Evolutionary conservation across 1,140 invertebrate species (phyloP).

Genomic region (Olivierus martensii): DNA sequence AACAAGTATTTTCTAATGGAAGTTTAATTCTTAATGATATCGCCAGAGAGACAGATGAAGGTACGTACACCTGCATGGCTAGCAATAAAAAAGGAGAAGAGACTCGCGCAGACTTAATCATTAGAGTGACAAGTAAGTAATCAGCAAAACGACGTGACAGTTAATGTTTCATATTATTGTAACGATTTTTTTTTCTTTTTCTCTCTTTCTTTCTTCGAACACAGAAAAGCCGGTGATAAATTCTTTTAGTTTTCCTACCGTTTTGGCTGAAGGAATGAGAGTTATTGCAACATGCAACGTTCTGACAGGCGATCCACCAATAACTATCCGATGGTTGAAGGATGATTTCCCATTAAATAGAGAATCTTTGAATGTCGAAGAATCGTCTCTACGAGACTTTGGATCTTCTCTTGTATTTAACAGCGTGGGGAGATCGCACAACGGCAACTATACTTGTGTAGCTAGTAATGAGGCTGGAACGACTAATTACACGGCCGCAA

Average conservation of each 20-base stretch:
- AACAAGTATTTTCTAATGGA: slow-evolving; percentile 83
- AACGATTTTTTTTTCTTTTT: too few species aligned
- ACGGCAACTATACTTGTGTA: slow-evolving; percentile 52
- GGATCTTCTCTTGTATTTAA: slow-evolving; percentile 29
- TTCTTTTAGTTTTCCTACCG: slow-evolving; percentile 39
- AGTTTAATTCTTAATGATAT: slow-evolving; percentile 88
- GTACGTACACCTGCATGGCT: slow-evolving; percentile 84
- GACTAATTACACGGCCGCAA: slow-evolving; percentile 41
- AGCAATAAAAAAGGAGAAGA: slow-evolving; percentile 78
- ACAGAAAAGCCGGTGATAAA: slow-evolving; percentile 25
- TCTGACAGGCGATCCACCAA: slow-evolving; percentile 58
- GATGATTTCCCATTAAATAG: slow-evolving; percentile 32
- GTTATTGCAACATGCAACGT: slow-evolving; percentile 71
- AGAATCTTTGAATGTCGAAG: slow-evolving; percentile 33
- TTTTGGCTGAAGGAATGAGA: slow-evolving; percentile 64
- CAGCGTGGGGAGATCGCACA: slow-evolving; percentile 25
- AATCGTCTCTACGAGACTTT: slow-evolving; percentile 15
- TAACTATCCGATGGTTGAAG: slow-evolving; percentile 61
- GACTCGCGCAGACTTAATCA: slow-evolving; percentile 67
- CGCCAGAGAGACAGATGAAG: slow-evolving; percentile 77
- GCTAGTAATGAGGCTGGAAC: slow-evolving; percentile 49
- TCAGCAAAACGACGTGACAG: neutral
- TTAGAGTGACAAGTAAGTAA: slow-evolving; percentile 84
- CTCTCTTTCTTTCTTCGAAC: neutral
- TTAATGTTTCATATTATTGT: neutral